Evolutionary conservation across 2,888 invertebrate genomes (phyloP).

Genomic region (Cremastinae sp.): DNA sequence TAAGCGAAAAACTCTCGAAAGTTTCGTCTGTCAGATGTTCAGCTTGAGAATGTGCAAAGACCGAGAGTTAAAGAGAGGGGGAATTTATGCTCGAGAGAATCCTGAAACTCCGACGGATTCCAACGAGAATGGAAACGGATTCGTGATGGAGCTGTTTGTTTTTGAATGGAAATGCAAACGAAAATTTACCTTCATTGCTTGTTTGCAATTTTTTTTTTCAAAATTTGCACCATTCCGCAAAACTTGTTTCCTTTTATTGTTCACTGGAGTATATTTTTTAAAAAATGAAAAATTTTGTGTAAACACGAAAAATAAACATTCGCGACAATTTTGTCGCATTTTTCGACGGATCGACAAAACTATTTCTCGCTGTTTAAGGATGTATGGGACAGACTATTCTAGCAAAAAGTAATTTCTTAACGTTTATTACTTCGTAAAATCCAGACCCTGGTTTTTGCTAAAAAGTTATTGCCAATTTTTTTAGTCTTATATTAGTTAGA

Average conservation of each 20-base stretch:
- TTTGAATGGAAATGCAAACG: neutral
- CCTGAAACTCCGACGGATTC: neutral
- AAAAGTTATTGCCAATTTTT: too few species aligned
- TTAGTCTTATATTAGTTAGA: too few species aligned
- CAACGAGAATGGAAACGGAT: conserved; percentile 1
- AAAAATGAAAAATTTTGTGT: neutral
- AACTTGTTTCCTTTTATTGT: too few species aligned
- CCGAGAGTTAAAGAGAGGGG: neutral
- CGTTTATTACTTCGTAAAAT: too few species aligned
- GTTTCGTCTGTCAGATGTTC: neutral
- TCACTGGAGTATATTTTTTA: neutral
- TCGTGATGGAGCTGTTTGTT: conserved; percentile 3
- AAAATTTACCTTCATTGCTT: conserved; percentile 2
- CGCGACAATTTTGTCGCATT: neutral
- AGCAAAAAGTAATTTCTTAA: too few species aligned
- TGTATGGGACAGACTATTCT: too few species aligned
- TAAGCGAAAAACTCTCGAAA: conserved; percentile 14
- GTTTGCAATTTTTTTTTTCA: neutral
- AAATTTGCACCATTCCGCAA: neutral
- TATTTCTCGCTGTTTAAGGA: conserved; percentile 5
- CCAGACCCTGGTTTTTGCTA: too few species aligned
- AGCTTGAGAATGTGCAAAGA: neutral
- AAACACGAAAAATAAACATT: neutral
- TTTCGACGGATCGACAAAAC: conserved; percentile 4
- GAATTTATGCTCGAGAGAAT: conserved; percentile 3